These are phyloP conservation scores for Lophius americanus DNA, from an alignment of 2,797 vertebrate genomes.

Conservation along the genomic window DNA sequence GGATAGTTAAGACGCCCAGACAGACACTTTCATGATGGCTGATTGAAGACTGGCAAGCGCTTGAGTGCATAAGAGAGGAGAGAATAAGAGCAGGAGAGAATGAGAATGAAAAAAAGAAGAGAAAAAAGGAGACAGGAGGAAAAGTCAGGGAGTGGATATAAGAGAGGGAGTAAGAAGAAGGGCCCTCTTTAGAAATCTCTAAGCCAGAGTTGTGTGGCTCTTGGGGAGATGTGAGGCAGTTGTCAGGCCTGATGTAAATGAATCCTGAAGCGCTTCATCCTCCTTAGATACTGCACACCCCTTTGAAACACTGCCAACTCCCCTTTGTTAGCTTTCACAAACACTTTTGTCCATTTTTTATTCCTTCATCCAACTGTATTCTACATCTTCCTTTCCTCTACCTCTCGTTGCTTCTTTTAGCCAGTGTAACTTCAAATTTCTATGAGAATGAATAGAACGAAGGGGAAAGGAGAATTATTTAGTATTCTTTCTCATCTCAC, in stretches of 20 bases:
- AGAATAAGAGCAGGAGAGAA: conserved; percentile 49
- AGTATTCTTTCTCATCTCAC: conserved; percentile 49
- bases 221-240: conserved; percentile 83
- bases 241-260: conserved; percentile 89
- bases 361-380: conserved; percentile 57
- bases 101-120: conserved; percentile 50
- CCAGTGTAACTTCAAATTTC: conserved; percentile 48
- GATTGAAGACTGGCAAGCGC: conserved; percentile 83
- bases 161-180: conserved; percentile 66
- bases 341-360: conserved; percentile 65
- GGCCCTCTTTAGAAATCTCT: conserved; percentile 81
- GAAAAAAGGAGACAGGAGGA: conserved; percentile 67
- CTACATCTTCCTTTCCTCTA: conserved; percentile 37
- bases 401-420: conserved; percentile 44
- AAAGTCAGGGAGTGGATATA: conserved; percentile 66
- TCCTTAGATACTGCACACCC: conserved; percentile 75
- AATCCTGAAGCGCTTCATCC: conserved; percentile 86
- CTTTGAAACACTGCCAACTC: conserved; percentile 79
- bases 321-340: conserved; percentile 81
- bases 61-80: conserved; percentile 64
- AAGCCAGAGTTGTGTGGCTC: conserved; percentile 78
- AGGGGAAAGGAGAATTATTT: conserved; percentile 20
- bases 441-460: conserved; percentile 25
- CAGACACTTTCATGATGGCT: conserved; percentile 85
- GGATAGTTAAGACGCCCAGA: conserved; percentile 83